Conservation (phyloP, 2,888 invertebrate species). For the Ophonus ardosiacus region DNA sequence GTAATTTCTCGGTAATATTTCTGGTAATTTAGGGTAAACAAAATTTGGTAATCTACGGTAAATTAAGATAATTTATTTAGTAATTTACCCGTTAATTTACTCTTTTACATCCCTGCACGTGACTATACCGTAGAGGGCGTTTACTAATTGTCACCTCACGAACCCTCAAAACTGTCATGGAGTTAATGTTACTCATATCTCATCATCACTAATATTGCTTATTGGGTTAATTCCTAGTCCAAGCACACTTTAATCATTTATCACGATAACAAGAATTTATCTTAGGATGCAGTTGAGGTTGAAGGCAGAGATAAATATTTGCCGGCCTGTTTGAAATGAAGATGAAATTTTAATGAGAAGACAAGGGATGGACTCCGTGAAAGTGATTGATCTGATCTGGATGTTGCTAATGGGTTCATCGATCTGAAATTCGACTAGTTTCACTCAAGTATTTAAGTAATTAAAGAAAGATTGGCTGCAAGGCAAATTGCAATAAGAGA, state of each 20-base stretch:
- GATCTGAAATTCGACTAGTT: neutral
- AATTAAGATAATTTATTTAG: no score
- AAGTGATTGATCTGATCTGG: neutral
- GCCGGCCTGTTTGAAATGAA: neutral
- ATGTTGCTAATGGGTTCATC: constrained; percentile 5
- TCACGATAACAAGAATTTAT: constrained; percentile 31
- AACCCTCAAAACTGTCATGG: no score
- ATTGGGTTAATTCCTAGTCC: neutral
- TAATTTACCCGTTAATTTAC: no score
- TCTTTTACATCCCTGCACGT: no score
- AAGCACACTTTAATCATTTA: constrained; percentile 32
- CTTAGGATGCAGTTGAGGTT: neutral
- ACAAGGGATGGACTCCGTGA: neutral
- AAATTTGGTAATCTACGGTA: no score
- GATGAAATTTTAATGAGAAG: neutral
- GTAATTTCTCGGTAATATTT: no score
- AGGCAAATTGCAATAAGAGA: constrained; percentile 9
- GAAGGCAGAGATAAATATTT: neutral
- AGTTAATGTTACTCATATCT: no score
- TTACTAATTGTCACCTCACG: no score
- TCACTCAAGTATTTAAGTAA: constrained; percentile 1
- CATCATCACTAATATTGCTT: neutral
- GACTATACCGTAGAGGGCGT: no score
- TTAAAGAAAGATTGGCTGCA: constrained; percentile 7
- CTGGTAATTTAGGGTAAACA: no score